Evolutionary conservation across 2,888 invertebrate species (phyloP).

Genomic region (Drosophila nigricruria): DNA sequence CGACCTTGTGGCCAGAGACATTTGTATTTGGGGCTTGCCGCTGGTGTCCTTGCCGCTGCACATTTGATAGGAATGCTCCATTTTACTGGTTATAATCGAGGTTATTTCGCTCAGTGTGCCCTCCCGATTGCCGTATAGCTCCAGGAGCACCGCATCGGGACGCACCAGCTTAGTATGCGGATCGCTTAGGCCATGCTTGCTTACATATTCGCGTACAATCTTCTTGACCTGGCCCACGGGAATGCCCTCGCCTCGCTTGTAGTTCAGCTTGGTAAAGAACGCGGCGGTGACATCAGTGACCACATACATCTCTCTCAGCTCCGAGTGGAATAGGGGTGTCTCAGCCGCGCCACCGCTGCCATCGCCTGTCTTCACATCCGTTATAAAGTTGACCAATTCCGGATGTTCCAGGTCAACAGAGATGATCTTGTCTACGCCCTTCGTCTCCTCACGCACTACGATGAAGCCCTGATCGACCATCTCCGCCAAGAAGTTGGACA

Average conservation of each 20-base stretch:
- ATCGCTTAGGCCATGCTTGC: conserved; percentile 87
- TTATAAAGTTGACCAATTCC: conserved; percentile 85
- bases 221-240: conserved; percentile 88
- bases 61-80: conserved; percentile 87
- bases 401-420: conserved; percentile 88
- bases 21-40: conserved; percentile 91
- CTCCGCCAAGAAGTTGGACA: conserved; percentile 92
- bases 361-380: conserved; percentile 72
- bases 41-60: conserved; percentile 83
- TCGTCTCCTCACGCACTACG: conserved; percentile 88
- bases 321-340: conserved; percentile 82
- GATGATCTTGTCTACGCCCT: conserved; percentile 93
- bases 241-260: conserved; percentile 88
- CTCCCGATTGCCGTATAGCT: conserved; percentile 71
- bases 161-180: conserved; percentile 82
- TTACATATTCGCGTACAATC: conserved; percentile 90
- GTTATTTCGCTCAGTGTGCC: conserved; percentile 90
- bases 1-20: conserved; percentile 91
- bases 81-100: conserved; percentile 88
- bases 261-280: conserved; percentile 84
- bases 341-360: conserved; percentile 51
- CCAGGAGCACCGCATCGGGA: conserved; percentile 80
- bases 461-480: conserved; percentile 90
- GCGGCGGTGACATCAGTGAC: conserved; percentile 83
- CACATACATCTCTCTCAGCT: conserved; percentile 83